Base-by-base conservation (phyloP, 1,140 invertebrate genomes). In the Cydia strobilella region DNA sequence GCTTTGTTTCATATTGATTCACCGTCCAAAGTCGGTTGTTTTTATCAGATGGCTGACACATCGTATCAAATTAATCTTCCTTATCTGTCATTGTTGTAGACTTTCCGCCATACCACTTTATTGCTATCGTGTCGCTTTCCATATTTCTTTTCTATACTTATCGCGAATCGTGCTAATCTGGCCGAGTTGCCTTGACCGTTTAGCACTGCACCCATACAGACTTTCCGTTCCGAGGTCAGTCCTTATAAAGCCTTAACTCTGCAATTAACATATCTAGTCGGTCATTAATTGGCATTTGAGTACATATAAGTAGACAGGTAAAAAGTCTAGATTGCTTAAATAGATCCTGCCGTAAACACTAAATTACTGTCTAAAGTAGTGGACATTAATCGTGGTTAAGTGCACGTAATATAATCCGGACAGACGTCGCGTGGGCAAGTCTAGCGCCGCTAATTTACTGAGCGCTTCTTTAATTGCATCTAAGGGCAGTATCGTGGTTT, bases 181-280 rank as follows among this genome's bases (percentile, higher is more conserved):
- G 84, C 79, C 79, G 76, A 84, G 82, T 86, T 82, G 82, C 88
- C 90, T 91, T 91, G 90, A 90, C 88, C 86, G 82, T 87, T 83
- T 83, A 80, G 74, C 77, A 74, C 73, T 23, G 69, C 80, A 77
- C 79, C 79, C 82, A 80, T 83, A 79, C 81, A 84, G 81, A 89
- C 88, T 91, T 91, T 91, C 87, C 80, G 81, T 88, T 86, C 82
- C 84, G 86, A 90, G 87, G 87, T 86, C 86, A 84, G 79, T 84
- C 82, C 79, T 80, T 77, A 74, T 75, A 79, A 74, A 76, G 72
- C 74, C 79, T 82, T 85, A 66, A 66, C 73, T 13, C 18, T 15
- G 45, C 73, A 82, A 77, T 81, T 81, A 82, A 76, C 75, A 77
- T 81, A 75, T 76, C 77, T 81, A 76, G 76, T 74, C 76, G 77